Percentiles rank a stretch among this genome's conserved stretches.
Evolutionary conservation across 2,888 invertebrate genomes (phyloP).

Genomic region (Drosophila tripunctata): DNA sequence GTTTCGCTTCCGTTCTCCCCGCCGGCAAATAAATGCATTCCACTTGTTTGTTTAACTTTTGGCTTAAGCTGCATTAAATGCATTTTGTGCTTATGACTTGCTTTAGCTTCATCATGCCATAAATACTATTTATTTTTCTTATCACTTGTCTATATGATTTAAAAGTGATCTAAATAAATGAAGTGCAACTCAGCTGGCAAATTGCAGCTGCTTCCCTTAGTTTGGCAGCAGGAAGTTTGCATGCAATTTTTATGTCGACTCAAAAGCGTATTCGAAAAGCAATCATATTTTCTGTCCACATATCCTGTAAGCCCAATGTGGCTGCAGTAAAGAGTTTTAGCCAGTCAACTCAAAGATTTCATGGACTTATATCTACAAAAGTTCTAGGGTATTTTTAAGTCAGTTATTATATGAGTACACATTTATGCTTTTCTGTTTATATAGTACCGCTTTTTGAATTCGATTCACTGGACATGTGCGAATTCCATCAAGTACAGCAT

Average conservation of each 20-base stretch:
- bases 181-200: slow-evolving; percentile 26
- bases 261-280: slow-evolving; percentile 29
- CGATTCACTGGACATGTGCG: slow-evolving; percentile 50
- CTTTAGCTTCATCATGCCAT: slow-evolving; percentile 13
- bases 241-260: slow-evolving; percentile 37
- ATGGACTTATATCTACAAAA: too few species aligned
- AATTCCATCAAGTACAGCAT: slow-evolving; percentile 32
- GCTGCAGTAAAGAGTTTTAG: too few species aligned
- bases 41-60: slow-evolving; percentile 29
- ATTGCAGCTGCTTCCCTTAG: neutral
- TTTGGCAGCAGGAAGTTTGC: slow-evolving; percentile 24
- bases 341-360: too few species aligned
- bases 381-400: neutral
- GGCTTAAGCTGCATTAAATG: slow-evolving; percentile 22
- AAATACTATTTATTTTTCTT: slow-evolving; percentile 15
- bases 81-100: slow-evolving; percentile 15
- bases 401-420: neutral
- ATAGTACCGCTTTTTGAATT: slow-evolving; percentile 34
- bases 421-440: neutral
- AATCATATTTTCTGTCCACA: slow-evolving; percentile 14
- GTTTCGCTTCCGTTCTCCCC: slow-evolving; percentile 14
- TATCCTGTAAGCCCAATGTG: neutral
- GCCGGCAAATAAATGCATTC: neutral
- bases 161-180: slow-evolving; percentile 25
- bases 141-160: slow-evolving; percentile 23